Percentiles rank a stretch among this genome's conserved stretches.
These are phyloP conservation scores for Trachelus stipa DNA, from an alignment of 2,888 invertebrate genomes.

Conservation along the genomic window DNA sequence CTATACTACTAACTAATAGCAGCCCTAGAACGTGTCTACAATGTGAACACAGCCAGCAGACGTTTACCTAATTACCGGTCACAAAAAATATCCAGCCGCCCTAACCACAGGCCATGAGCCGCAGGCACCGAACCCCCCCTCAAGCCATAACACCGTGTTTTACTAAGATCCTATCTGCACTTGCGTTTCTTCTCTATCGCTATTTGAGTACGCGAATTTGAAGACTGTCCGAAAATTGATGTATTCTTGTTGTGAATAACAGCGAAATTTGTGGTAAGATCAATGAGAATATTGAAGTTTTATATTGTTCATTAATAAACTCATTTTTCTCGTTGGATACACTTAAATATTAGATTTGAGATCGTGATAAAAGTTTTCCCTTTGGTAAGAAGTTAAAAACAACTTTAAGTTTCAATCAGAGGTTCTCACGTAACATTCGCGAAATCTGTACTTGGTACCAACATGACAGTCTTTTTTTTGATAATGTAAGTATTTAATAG, in stretches of 20 bases:
- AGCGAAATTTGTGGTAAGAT: not conserved
- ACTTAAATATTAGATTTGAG: not conserved
- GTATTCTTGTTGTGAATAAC: not conserved
- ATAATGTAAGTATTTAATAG: too few relatives aligned
- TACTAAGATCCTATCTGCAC: constrained; percentile 38
- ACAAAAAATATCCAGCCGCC: constrained; percentile 65
- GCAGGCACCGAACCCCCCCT: constrained; percentile 41
- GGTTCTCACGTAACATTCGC: too few relatives aligned
- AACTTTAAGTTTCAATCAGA: too few relatives aligned
- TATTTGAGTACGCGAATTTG: constrained; percentile 16
- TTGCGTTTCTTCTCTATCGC: constrained; percentile 18
- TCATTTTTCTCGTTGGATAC: not conserved
- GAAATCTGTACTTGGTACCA: too few relatives aligned
- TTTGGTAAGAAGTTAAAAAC: too few relatives aligned
- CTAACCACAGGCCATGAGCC: constrained; percentile 65
- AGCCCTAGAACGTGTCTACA: constrained; percentile 57
- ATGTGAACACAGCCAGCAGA: constrained; percentile 56
- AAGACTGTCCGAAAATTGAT: not conserved
- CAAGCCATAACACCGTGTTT: constrained; percentile 10
- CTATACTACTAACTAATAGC: constrained; percentile 65
- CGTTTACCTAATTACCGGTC: constrained; percentile 67
- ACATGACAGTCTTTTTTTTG: too few relatives aligned
- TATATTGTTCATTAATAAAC: not conserved
- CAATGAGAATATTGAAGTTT: not conserved
- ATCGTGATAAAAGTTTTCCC: too few relatives aligned